Evolutionary conservation across 2,113 vertebrate species (phyloP).

Genomic region (Gymnorhina tibicen): DNA sequence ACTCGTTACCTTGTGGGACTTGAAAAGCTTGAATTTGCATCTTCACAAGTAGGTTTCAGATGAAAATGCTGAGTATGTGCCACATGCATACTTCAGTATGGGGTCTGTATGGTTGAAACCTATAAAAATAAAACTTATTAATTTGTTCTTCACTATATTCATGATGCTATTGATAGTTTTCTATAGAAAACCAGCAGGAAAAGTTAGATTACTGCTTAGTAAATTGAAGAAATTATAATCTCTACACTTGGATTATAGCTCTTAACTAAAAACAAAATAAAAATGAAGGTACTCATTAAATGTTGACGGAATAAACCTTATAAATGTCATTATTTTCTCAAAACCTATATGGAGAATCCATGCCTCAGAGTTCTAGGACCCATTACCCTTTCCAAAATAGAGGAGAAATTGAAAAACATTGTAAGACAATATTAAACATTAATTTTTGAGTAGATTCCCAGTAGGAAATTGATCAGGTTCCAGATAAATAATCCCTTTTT

Average conservation of each 20-base stretch:
- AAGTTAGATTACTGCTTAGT: background rate
- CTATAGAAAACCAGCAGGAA: background rate
- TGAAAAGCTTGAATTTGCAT: constrained; percentile 88
- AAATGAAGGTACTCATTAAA: background rate
- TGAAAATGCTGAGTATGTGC: background rate
- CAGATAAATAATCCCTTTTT: background rate
- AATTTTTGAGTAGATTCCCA: background rate
- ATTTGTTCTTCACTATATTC: background rate
- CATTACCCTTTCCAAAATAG: background rate
- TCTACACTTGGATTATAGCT: background rate
- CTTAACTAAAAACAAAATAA: background rate
- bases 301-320: background rate
- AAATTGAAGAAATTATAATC: background rate
- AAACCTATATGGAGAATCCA: background rate
- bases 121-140: background rate
- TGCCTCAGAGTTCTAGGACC: background rate
- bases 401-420: background rate
- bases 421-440: background rate
- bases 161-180: background rate
- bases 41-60: constrained; percentile 79
- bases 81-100: background rate
- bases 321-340: background rate
- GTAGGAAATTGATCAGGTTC: background rate
- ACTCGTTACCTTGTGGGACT: constrained; percentile 86
- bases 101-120: background rate